phyloP scores from a whole-genome alignment of 2,888 invertebrate genomes.

The Rhorus exstirpatorius region DNA sequence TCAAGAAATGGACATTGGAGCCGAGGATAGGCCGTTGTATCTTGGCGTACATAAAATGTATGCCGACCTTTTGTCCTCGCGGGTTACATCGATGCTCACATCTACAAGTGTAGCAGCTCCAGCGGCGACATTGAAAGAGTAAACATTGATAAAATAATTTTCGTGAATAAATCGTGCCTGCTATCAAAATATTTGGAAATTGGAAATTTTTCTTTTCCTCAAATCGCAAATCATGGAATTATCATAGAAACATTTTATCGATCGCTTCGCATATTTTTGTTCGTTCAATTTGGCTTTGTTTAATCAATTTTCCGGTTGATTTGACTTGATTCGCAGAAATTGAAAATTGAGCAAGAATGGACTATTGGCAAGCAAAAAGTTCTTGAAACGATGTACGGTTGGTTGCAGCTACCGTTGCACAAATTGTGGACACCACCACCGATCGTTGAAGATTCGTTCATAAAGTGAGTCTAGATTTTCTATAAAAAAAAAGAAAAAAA shows the following conservation, averaged over 20 bases:
- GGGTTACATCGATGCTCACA: slow-evolving; percentile 78
- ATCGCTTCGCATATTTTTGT: background rate
- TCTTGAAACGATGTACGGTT: slow-evolving; percentile 89
- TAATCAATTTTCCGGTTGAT: background rate
- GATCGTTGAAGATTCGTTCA: slow-evolving; percentile 93
- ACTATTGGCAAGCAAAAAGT: slow-evolving; percentile 90
- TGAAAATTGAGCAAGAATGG: slow-evolving; percentile 89
- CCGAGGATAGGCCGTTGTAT: slow-evolving; percentile 73
- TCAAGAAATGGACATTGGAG: slow-evolving; percentile 67
- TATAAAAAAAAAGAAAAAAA: slow-evolving; percentile 3
- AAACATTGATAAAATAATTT: background rate
- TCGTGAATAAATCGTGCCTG: background rate
- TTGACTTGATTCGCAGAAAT: slow-evolving; percentile 74
- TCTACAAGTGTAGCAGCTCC: slow-evolving; percentile 70
- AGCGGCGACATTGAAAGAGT: slow-evolving; percentile 76
- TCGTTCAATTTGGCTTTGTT: background rate
- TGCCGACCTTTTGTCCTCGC: slow-evolving; percentile 79
- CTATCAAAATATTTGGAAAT: background rate
- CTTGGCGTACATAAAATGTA: slow-evolving; percentile 81
- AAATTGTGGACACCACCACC: slow-evolving; percentile 95
- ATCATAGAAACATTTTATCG: slow-evolving; percentile 6
- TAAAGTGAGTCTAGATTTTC: slow-evolving; percentile 88
- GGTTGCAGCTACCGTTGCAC: slow-evolving; percentile 91
- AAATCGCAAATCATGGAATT: background rate
- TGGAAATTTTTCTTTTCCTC: slow-evolving; percentile 21